Evolutionary conservation across 1,140 invertebrate genomes (phyloP), one percentile per base, ranked within the genome.

Genomic region (Steinernema khuongi): DNA sequence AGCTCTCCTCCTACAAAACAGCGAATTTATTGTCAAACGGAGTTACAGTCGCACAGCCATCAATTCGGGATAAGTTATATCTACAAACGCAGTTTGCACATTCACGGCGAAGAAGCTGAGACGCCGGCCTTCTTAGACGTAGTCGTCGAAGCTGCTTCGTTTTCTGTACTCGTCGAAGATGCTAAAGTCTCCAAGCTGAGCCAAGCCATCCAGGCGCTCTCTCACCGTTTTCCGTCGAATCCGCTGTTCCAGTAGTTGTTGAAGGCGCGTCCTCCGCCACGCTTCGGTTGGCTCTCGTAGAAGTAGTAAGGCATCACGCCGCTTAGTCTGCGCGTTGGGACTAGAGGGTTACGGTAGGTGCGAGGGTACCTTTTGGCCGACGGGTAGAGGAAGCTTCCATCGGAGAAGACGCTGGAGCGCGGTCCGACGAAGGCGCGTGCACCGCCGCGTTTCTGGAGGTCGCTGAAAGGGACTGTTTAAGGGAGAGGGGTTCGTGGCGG

Each of bases 241-340:
- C 50, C 50, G 50, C 50, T 22, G 50, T 60, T 60, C 50, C 50
- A 60, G 50, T 17, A 60, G 50, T 22, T 60, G 50, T 60, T 60
- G 50, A 60, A 60, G 11, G 50, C 11, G 50, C 50, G 50, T 60
- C 50, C 50, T 14, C 50, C 50, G 50, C 50, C 50, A n/a, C 50
- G 50, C 19, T 60, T 60, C 50, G 50, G 50, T 22, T 60, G 50
- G 19, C 50, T 60, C 26, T 60, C 50, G 50, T 60, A 60, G 50
- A 17, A 60, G 50, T 60, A 60, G 50, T 60, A 60, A 22, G 50
- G 50, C 11, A 26, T 60, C 50, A 60, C 11, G 4, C 50, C 50
- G 50, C 50, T 60, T 2, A 60, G 22, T 60, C 50, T 60, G 50
- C 14, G 50, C 4, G 19, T 4, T 11, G 22, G 14, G 22, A 60